Evolutionary conservation across 2,797 vertebrate species (phyloP).

Genomic region (Karalla daura): DNA sequence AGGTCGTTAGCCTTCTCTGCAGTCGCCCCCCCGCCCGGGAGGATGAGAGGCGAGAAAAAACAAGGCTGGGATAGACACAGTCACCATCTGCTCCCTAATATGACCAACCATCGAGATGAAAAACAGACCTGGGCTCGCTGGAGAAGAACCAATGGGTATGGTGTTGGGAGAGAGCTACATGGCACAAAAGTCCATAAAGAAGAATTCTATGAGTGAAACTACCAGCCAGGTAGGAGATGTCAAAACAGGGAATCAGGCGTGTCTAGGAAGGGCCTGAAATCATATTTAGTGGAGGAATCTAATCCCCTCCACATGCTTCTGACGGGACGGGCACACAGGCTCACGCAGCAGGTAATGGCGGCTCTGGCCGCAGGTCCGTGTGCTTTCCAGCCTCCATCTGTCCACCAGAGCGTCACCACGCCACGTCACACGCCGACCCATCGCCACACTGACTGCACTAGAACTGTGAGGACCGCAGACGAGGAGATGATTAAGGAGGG

Average conservation of each 20-base stretch:
- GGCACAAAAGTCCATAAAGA: neutral
- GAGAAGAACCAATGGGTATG: constrained; percentile 1
- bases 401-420: constrained; percentile 15
- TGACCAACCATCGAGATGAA: constrained; percentile 9
- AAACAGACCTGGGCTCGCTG: constrained; percentile 3
- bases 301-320: neutral
- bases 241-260: neutral
- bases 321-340: neutral
- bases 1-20: constrained; percentile 50
- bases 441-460: constrained; percentile 13
- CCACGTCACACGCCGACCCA: constrained; percentile 39
- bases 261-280: neutral
- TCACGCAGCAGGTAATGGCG: constrained; percentile 30
- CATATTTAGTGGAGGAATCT: constrained; percentile 7
- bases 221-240: neutral
- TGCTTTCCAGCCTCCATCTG: constrained; percentile 51
- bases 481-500: constrained; percentile 48
- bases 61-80: constrained; percentile 26
- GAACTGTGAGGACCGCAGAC: constrained; percentile 35
- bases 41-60: constrained; percentile 25
- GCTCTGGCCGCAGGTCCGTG: constrained; percentile 17
- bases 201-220: neutral
- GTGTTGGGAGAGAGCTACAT: neutral
- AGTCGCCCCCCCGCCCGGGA: constrained; percentile 14
- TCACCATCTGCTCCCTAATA: constrained; percentile 52